Evolutionary conservation across 2,797 vertebrate species (phyloP).

Genomic region (Rallus crepitans): DNA sequence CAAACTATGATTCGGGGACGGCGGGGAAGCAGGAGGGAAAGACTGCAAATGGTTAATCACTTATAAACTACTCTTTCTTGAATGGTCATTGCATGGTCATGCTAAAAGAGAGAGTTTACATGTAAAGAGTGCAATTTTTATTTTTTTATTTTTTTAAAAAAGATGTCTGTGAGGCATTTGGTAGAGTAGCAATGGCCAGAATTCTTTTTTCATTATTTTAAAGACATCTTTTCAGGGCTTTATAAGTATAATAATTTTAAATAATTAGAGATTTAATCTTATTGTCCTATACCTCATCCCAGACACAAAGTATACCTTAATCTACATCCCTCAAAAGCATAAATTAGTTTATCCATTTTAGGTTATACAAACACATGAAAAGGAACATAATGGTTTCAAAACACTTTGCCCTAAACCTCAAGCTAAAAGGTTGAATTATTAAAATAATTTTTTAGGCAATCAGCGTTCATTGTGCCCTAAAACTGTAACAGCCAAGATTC

Average conservation of each 20-base stretch:
- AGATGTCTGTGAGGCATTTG: background rate
- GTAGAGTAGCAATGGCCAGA: background rate
- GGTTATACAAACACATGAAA: slow-evolving; percentile 55
- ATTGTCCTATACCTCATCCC: slow-evolving; percentile 23
- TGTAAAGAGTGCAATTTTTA: background rate
- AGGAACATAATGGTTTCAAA: slow-evolving; percentile 50
- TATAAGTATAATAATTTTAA: slow-evolving; percentile 34
- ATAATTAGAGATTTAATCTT: slow-evolving; percentile 23
- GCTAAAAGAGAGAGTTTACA: background rate
- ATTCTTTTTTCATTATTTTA: background rate
- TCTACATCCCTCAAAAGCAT: background rate
- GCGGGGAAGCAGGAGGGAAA: background rate
- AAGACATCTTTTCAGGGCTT: slow-evolving; percentile 24
- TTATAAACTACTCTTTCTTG: background rate
- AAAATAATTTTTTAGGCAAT: slow-evolving; percentile 67
- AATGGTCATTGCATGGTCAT: background rate
- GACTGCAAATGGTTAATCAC: background rate
- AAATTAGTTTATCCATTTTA: slow-evolving; percentile 55
- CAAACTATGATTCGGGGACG: background rate
- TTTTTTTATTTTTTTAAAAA: background rate
- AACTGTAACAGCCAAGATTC: slow-evolving; percentile 47
- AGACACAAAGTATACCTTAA: slow-evolving; percentile 45
- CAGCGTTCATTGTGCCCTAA: slow-evolving; percentile 66
- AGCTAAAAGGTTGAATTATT: slow-evolving; percentile 61
- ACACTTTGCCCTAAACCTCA: slow-evolving; percentile 14